phyloP scores from a whole-genome alignment of 2,888 invertebrate species.

The Aproaerema taeniolella region DNA sequence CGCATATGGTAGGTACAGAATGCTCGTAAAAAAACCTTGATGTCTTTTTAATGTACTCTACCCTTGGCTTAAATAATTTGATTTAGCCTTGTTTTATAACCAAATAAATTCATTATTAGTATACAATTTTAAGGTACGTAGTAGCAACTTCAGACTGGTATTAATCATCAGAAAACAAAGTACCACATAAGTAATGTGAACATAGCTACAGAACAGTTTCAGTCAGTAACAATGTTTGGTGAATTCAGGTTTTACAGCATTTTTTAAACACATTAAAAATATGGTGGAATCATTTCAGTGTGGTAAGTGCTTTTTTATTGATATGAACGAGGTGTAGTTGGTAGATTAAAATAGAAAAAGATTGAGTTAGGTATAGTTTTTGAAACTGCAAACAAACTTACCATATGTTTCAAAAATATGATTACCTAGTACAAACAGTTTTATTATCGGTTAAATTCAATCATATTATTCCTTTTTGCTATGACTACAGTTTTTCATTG shows the following conservation, averaged over 20 bases:
- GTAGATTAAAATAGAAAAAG: no score
- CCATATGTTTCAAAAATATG: no score
- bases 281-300: constrained; percentile 57
- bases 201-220: constrained; percentile 54
- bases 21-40: constrained; percentile 39
- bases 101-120: no score
- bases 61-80: constrained; percentile 23
- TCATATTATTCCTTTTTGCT: no score
- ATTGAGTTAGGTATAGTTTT: no score
- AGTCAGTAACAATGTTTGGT: constrained; percentile 47
- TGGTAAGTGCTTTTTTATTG: constrained; percentile 50
- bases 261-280: constrained; percentile 25
- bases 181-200: constrained; percentile 39
- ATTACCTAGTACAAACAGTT: no score
- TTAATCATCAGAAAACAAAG: constrained; percentile 29
- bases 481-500: no score
- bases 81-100: constrained; percentile 28
- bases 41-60: constrained; percentile 21
- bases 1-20: no score
- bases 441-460: no score
- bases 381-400: no score
- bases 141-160: constrained; percentile 52
- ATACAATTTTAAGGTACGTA: no score
- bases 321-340: no score
- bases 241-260: constrained; percentile 20